Evolutionary conservation across 2,888 invertebrate genomes (phyloP).

Genomic region (Ochlodes sylvanus): DNA sequence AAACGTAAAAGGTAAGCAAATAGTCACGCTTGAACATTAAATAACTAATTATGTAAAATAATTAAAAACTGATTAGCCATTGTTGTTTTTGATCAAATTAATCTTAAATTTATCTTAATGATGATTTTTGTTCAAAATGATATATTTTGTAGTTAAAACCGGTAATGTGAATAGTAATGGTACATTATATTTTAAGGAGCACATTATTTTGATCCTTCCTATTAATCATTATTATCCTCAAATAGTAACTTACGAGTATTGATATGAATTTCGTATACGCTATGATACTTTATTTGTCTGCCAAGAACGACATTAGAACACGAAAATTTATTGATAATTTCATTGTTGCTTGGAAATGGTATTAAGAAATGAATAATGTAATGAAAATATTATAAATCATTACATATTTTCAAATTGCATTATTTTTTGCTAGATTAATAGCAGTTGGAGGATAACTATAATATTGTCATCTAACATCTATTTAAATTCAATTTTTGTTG

Average conservation of each 20-base stretch:
- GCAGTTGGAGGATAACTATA: background rate
- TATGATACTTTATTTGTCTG: background rate
- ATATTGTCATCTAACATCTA: background rate
- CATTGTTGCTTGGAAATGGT: constrained; percentile 25
- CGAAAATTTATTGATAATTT: constrained; percentile 18
- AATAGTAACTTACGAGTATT: too few species aligned
- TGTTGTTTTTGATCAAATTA: too few species aligned
- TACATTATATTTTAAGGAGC: too few species aligned
- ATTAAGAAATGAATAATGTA: constrained; percentile 9
- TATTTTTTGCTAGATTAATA: constrained; percentile 14
- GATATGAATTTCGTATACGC: too few species aligned
- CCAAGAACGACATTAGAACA: constrained; percentile 2
- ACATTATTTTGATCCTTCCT: too few species aligned
- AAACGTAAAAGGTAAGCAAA: constrained; percentile 57
- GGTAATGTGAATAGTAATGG: too few species aligned
- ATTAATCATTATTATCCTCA: too few species aligned
- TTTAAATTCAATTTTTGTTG: background rate
- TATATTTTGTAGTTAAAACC: too few species aligned
- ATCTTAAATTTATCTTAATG: too few species aligned
- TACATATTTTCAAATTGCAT: constrained; percentile 4
- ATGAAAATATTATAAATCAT: constrained; percentile 23
- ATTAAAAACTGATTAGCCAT: too few species aligned
- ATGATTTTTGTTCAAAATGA: too few species aligned
- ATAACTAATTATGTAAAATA: too few species aligned
- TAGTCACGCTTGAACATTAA: background rate